Evolutionary conservation across 2,888 invertebrate genomes (phyloP).

Genomic region (Rhorus exstirpatorius): DNA sequence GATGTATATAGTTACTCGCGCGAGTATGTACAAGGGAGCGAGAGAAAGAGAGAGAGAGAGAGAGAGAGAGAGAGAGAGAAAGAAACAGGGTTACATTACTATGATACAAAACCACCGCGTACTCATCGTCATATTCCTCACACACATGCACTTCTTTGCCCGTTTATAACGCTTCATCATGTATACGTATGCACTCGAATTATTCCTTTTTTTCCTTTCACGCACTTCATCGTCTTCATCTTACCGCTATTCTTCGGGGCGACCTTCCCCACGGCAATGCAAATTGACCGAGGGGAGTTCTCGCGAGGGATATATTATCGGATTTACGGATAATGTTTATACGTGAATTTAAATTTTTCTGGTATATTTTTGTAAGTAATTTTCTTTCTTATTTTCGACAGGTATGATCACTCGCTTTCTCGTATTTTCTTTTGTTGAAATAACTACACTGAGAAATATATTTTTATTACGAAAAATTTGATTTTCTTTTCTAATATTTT

Average conservation of each 20-base stretch:
- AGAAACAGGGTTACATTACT: background rate
- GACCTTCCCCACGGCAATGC: constrained; percentile 48
- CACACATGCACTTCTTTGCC: constrained; percentile 3
- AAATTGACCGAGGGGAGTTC: background rate
- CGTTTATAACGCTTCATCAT: constrained; percentile 26
- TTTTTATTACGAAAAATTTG: constrained; percentile 8
- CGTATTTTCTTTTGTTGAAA: too few species aligned
- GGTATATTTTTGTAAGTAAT: too few species aligned
- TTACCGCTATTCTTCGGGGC: constrained; percentile 36
- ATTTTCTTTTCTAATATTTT: background rate
- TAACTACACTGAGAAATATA: too few species aligned
- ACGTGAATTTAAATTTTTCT: background rate
- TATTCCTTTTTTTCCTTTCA: background rate
- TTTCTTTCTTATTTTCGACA: too few species aligned
- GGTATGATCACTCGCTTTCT: too few species aligned
- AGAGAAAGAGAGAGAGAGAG: constrained; percentile 10
- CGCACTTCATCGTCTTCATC: constrained; percentile 41
- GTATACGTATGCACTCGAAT: background rate
- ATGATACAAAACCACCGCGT: background rate
- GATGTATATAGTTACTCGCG: background rate
- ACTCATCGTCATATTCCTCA: background rate
- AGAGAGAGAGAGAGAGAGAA: background rate
- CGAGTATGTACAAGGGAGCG: background rate
- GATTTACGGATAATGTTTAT: background rate
- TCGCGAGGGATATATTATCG: background rate